Evolutionary conservation across 53 echinoderm and acorn worm genomes (phyloP).

Genomic region (Stichopus horrens): DNA sequence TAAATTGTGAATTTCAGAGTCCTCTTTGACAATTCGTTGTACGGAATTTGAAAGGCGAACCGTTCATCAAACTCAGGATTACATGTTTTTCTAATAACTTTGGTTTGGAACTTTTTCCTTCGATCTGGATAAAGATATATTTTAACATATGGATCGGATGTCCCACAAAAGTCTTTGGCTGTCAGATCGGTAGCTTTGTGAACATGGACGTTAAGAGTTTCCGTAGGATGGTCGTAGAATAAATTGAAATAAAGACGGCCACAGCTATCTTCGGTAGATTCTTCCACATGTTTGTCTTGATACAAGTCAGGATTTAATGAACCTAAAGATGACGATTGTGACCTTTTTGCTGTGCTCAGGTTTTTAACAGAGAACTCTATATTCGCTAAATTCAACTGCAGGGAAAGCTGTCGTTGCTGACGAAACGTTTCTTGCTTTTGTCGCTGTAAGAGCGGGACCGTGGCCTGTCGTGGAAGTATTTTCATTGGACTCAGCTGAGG

Average conservation of each 20-base stretch:
- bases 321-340: conserved; percentile 82
- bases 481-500: conserved; percentile 57
- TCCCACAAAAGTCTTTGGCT: conserved; percentile 94
- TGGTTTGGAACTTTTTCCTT: conserved; percentile 96
- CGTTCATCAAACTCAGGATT: conserved; percentile 92
- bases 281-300: conserved; percentile 55
- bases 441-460: conserved; percentile 86
- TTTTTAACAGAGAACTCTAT: conserved; percentile 96
- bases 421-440: conserved; percentile 88
- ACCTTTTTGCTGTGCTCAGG: conserved; percentile 63
- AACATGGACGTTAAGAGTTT: conserved; percentile 86
- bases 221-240: conserved; percentile 87
- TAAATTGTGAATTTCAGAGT: conserved; percentile 95
- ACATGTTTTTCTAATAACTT: conserved; percentile 93
- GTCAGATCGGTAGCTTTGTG: conserved; percentile 60
- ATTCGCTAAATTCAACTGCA: conserved; percentile 90
- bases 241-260: conserved; percentile 85
- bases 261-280: conserved; percentile 70
- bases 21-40: conserved; percentile 79
- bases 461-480: conserved; percentile 81
- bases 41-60: conserved; percentile 88
- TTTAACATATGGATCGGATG: conserved; percentile 97
- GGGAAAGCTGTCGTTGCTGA: conserved; percentile 83
- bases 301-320: conserved; percentile 85
- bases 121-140: conserved; percentile 91